Base-by-base conservation (phyloP, 2,113 vertebrate species). In the Silurus meridionalis region DNA sequence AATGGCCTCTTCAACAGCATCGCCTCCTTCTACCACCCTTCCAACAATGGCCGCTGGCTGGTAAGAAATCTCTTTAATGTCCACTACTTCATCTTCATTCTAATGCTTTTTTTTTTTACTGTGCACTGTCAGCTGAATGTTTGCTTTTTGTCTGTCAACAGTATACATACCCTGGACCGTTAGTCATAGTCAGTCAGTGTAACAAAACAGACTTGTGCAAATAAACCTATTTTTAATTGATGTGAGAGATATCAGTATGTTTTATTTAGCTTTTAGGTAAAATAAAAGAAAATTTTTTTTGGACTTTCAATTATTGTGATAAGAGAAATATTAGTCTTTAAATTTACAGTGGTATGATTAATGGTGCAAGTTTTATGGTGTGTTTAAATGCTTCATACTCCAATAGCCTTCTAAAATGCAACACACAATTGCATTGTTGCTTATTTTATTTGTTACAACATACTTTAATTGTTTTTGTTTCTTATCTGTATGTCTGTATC, bases 21-120 rank as follows among this genome's bases (percentile, higher is more conserved):
- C 52, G 96, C 97, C 58, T 99, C 97, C 52, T 99, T 99, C 91
- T 98, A 98, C 90, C 98, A 99, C 91, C 98, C 98, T 37, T 99
- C 97, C 88, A 99, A 99, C 92, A 98, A 99, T 0, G 98, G 98
- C 0, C 97, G 97, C 86, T 99, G 98, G 98, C 95, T 99, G 96
- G 98, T 97, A 91, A 96, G 95, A 91, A 58, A 87, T 72, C 77
- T 67, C 48, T 75, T 78, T 28, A 11, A 83, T 53, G 57, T 63
- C 13, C 50, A 67, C 60, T 50, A 64, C 46, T 57, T 17, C 61
- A 2, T 63, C 21, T 60, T 67, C 8, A 66, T 60, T 83, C 67
- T 64, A 77, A 79, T 81, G 28, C 57, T 21, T 48, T 85, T 37
- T 37, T 37, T 37, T 37, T 25, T 28, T 87, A 6, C 6, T 60